A percentile compares a stretch with the other conserved stretches of the same genome.
Conservation (phyloP, 2,797 vertebrate genomes). For the Pseudotriccus pelzelni region DNA sequence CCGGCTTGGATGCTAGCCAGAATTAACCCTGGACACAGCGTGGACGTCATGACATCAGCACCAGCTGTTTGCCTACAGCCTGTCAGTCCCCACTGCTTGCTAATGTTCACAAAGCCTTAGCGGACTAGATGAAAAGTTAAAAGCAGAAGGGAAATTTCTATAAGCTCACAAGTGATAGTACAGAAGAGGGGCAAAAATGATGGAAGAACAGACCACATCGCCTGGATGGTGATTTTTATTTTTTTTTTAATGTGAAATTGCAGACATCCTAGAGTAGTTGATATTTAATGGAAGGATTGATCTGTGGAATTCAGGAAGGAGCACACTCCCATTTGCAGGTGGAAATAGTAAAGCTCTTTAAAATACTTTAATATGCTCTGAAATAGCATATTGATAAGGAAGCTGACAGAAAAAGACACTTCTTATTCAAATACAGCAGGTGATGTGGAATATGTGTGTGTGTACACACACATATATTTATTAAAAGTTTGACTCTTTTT, state of each 20-base stretch:
- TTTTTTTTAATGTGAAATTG: not conserved
- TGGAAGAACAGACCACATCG: not conserved
- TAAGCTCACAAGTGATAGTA: not conserved
- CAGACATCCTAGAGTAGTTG: not conserved
- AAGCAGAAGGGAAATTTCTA: not conserved
- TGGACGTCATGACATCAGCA: not conserved
- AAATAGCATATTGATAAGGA: not conserved
- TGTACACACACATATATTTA: not conserved
- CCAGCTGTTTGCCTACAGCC: not conserved
- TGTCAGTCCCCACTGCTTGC: not conserved
- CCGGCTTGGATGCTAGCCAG: not conserved
- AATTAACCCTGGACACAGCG: accelerated
- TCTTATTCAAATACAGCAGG: not conserved
- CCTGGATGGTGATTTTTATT: not conserved
- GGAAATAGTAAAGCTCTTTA: not conserved
- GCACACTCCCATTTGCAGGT: not conserved
- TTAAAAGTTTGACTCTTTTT: not conserved
- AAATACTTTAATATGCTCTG: not conserved
- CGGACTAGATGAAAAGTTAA: not conserved
- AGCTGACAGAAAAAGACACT: not conserved
- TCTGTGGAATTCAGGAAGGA: not conserved
- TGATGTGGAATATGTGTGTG: not conserved
- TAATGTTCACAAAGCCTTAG: not conserved
- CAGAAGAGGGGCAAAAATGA: not conserved
- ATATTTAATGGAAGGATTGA: not conserved